Conservation (phyloP, 2,797 vertebrate genomes). For the Hafferia zeledoni region DNA sequence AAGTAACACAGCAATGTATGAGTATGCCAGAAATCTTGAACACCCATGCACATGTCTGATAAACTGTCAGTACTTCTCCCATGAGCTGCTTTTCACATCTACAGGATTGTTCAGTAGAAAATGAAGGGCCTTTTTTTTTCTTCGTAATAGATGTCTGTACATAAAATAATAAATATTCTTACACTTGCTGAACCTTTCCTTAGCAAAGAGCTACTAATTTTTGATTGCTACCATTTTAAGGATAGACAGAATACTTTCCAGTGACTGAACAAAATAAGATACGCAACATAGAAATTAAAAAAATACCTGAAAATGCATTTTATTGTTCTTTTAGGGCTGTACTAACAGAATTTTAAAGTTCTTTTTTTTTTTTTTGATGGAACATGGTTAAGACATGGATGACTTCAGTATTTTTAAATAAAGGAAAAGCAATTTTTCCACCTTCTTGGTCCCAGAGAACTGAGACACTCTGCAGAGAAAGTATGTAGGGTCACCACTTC, state of each 20-base stretch:
- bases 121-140: not conserved
- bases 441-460: not conserved
- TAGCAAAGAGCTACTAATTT: not conserved
- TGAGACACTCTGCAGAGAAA: not conserved
- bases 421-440: not conserved
- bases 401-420: not conserved
- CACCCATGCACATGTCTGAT: not conserved
- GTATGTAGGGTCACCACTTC: not conserved
- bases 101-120: not conserved
- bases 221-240: not conserved
- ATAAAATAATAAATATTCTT: not conserved
- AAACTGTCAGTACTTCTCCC: not conserved
- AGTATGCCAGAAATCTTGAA: not conserved
- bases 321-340: not conserved
- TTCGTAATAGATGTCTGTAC: not conserved
- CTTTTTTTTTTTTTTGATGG: not conserved
- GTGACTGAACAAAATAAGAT: not conserved
- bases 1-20: not conserved
- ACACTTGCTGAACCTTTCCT: not conserved
- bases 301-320: not conserved
- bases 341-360: not conserved
- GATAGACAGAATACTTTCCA: not conserved
- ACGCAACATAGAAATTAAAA: fast-evolving
- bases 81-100: not conserved
- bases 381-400: not conserved